phyloP scores from a whole-genome alignment of 2,888 invertebrate genomes.

The Drosophila austrosaltans region DNA sequence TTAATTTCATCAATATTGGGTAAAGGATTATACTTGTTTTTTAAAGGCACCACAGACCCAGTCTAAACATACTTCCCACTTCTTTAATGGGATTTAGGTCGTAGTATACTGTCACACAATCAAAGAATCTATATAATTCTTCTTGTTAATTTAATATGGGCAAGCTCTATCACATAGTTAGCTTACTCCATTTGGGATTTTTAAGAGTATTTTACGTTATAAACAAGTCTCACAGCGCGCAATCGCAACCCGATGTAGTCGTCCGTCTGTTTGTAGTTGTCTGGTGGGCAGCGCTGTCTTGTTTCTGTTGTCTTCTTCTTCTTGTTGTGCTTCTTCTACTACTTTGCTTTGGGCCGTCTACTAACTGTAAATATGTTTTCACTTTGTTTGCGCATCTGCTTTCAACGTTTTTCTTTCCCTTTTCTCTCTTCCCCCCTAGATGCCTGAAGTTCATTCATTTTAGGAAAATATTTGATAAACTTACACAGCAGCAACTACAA shows the following conservation, averaged over 20 bases:
- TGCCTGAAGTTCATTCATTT: conserved; percentile 64
- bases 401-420: conserved; percentile 38
- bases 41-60: no score
- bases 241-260: conserved; percentile 44
- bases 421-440: neutral
- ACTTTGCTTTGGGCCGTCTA: conserved; percentile 41
- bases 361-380: conserved; percentile 79
- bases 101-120: no score
- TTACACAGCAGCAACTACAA: conserved; percentile 55
- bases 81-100: no score
- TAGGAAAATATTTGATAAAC: conserved; percentile 45
- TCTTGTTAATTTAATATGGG: neutral
- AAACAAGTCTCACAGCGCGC: conserved; percentile 60
- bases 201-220: conserved; percentile 28
- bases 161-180: neutral
- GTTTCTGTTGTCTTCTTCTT: conserved; percentile 25
- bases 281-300: conserved; percentile 24
- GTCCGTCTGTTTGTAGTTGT: conserved; percentile 13
- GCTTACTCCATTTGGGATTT: neutral
- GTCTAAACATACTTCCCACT: no score
- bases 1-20: no score
- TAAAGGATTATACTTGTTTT: no score
- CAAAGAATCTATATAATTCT: neutral
- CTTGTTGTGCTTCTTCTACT: conserved; percentile 32
- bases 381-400: conserved; percentile 77